Evolutionary conservation across 2,113 vertebrate species (phyloP).

Genomic region (Oostethus manadensis): DNA sequence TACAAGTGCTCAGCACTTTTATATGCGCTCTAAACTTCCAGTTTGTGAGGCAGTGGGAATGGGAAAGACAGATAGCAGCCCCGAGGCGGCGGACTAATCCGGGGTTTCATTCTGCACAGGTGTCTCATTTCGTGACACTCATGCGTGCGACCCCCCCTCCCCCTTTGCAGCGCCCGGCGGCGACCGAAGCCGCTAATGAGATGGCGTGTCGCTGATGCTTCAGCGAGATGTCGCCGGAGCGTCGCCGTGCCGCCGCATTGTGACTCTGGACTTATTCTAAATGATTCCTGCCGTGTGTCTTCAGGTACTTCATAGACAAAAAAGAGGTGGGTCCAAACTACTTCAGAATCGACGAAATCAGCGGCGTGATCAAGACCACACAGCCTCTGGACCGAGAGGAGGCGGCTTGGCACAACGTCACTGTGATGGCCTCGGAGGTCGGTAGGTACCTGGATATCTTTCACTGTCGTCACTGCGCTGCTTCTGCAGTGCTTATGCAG

Average conservation of each 20-base stretch:
- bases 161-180: background rate
- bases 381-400: conserved; percentile 87
- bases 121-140: conserved; percentile 27
- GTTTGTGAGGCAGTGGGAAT: conserved; percentile 31
- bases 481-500: background rate
- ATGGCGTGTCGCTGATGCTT: conserved; percentile 3
- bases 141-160: background rate
- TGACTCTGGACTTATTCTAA: no score
- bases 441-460: conserved; percentile 73
- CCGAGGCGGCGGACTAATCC: conserved; percentile 29
- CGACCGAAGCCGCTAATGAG: conserved; percentile 17
- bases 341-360: conserved; percentile 85
- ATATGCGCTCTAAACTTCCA: conserved; percentile 45
- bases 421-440: conserved; percentile 87
- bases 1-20: conserved; percentile 38
- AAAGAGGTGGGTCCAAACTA: conserved; percentile 71
- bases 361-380: conserved; percentile 83
- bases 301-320: conserved; percentile 84
- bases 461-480: background rate
- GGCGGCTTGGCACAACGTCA: conserved; percentile 89
- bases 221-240: background rate
- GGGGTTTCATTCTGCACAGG: conserved; percentile 29
- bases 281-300: background rate
- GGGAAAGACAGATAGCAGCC: conserved; percentile 36
- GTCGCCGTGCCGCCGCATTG: no score